phyloP scores from a whole-genome alignment of 2,888 invertebrate species.

The Pemphredon lugubris region DNA sequence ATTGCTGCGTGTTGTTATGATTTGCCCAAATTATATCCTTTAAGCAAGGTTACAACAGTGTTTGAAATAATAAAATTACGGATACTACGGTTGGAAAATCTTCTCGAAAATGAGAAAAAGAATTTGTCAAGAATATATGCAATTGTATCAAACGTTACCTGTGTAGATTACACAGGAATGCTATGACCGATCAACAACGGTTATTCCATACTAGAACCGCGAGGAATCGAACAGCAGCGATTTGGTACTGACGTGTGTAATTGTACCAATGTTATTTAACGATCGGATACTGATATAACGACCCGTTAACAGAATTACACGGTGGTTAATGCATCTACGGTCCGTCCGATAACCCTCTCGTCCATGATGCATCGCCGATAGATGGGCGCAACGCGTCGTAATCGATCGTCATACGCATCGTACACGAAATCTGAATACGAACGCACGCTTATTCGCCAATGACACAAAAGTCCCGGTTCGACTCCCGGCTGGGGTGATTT shows the following conservation, averaged over 20 bases:
- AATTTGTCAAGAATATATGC: background rate
- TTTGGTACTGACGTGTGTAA: slow-evolving; percentile 54
- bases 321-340: slow-evolving; percentile 57
- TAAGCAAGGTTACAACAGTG: no score
- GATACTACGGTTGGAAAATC: no score
- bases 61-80: no score
- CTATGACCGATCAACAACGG: slow-evolving; percentile 13
- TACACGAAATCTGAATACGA: no score
- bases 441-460: no score
- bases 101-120: background rate
- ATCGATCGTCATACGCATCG: slow-evolving; percentile 52
- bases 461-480: no score
- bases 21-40: no score
- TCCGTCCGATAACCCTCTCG: slow-evolving; percentile 43
- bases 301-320: slow-evolving; percentile 63
- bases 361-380: slow-evolving; percentile 39
- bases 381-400: slow-evolving; percentile 35
- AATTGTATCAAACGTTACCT: no score
- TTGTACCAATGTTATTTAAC: slow-evolving; percentile 50
- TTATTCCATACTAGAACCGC: slow-evolving; percentile 25
- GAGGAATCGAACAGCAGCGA: slow-evolving; percentile 32
- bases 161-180: background rate
- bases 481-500: no score
- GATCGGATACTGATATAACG: slow-evolving; percentile 56
- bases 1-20: no score